Evolutionary conservation across 2,888 invertebrate species (phyloP).

Genomic region (Hesperia comma): DNA sequence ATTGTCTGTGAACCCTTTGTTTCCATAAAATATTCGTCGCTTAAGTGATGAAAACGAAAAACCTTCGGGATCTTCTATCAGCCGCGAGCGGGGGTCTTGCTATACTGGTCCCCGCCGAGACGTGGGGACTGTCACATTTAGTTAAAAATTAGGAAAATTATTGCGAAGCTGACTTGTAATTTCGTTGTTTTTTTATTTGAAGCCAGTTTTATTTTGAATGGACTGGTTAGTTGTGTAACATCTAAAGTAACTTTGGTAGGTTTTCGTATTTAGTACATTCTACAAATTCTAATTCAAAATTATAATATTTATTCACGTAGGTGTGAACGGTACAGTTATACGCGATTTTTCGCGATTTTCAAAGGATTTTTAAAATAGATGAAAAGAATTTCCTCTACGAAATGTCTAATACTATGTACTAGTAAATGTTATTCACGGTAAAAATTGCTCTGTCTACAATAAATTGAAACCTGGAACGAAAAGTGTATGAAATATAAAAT

Average conservation of each 20-base stretch:
- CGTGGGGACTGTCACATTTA: constrained; percentile 11
- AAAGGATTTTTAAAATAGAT: too few relatives aligned
- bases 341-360: too few relatives aligned
- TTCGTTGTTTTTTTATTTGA: constrained; percentile 10
- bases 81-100: constrained; percentile 22
- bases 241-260: too few relatives aligned
- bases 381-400: too few relatives aligned
- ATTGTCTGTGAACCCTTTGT: constrained; percentile 32
- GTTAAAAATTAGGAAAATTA: constrained; percentile 29
- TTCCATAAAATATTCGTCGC: constrained; percentile 32
- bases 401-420: too few relatives aligned
- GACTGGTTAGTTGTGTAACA: not conserved
- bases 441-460: not conserved
- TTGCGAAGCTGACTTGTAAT: constrained; percentile 21
- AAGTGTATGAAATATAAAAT: not conserved
- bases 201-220: too few relatives aligned
- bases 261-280: too few relatives aligned
- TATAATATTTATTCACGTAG: too few relatives aligned
- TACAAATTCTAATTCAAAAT: too few relatives aligned
- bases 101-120: constrained; percentile 8
- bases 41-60: constrained; percentile 34
- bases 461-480: too few relatives aligned
- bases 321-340: too few relatives aligned
- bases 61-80: constrained; percentile 24
- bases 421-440: too few relatives aligned